Base-by-base conservation (phyloP, 2,797 vertebrate genomes). In the Galagoides demidoff region DNA sequence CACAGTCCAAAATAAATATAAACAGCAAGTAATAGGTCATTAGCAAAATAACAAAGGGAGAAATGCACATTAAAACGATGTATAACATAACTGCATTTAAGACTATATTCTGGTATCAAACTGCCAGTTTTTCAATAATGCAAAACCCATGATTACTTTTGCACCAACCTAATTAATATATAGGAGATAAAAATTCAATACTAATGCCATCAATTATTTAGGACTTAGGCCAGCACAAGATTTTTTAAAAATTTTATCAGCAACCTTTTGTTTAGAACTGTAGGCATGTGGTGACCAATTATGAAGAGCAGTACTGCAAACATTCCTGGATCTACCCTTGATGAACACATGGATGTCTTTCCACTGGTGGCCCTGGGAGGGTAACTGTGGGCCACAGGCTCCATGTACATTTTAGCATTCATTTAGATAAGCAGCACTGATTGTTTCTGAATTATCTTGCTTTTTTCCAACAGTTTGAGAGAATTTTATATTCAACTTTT, bases 151-250 rank as follows among this genome's bases (percentile, higher is more conserved):
- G 4, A 52, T 52, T 52, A 52, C 49, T 52, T 52, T 52, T 52
- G 49, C 49, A 16, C 49, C 49, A 52, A 52, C 14, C 49, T 52
- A 16, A 16, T 52, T 52, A 16, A 16, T 52, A 64, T 11, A 61
- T 16, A 87, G 25, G 43, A 86, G 79, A 73, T 34, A 52, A 95
- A 81, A 86, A 81, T 25, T 55, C 52, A 81, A 76, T 45, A 71
- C 78, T 88, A 55, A 96, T 37, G 91, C 92, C 11, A 82, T 86
- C 27, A 92, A 77, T 52, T 73, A 45, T 57, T 82, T 90, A 96
- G 73, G 59, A 91, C 39, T 76, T 29, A 85, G 55, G 59, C 27
- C 45, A 83, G 85, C n/a, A 61, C 29, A 59, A 31, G 27, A 68
- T 55, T 64, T 23, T 25, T 39, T 43, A 16, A 83, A 43, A 29